These are phyloP conservation scores for Ameiurus melas DNA, from an alignment of 2,113 vertebrate species.

Conservation along the genomic window DNA sequence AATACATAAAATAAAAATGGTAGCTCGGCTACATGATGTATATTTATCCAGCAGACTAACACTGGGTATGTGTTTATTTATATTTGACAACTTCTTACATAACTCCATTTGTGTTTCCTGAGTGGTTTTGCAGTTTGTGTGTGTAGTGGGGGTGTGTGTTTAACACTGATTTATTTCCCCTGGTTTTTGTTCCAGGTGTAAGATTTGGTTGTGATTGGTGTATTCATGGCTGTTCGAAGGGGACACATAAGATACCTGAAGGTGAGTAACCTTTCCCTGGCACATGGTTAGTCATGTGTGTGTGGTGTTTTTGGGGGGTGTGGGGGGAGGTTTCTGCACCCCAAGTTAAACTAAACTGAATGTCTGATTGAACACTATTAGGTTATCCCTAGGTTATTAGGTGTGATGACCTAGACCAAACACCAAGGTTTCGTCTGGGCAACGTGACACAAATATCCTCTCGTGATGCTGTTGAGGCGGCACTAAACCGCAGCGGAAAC, in stretches of 20 bases:
- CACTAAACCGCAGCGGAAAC: too few relatives aligned
- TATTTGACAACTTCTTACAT: not conserved
- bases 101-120: not conserved
- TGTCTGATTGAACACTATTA: too few relatives aligned
- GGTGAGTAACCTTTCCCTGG: constrained; percentile 58
- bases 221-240: constrained; percentile 74
- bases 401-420: too few relatives aligned
- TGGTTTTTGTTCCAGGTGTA: constrained; percentile 31
- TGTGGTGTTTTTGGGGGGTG: too few relatives aligned
- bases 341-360: too few relatives aligned
- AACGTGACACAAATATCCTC: too few relatives aligned
- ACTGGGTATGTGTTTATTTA: not conserved
- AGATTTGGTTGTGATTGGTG: constrained; percentile 44
- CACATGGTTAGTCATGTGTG: too few relatives aligned
- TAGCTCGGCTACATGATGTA: not conserved
- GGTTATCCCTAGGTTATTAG: too few relatives aligned
- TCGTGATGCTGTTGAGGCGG: too few relatives aligned
- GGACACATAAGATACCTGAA: constrained; percentile 77
- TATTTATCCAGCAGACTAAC: not conserved
- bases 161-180: not conserved
- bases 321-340: too few relatives aligned
- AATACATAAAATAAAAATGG: not conserved
- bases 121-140: not conserved
- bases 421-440: too few relatives aligned
- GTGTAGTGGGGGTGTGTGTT: not conserved